Percentiles rank a stretch among this genome's conserved stretches.
Evolutionary conservation across 1,140 invertebrate genomes (phyloP).

Genomic region (Acromyrmex echinatior): DNA sequence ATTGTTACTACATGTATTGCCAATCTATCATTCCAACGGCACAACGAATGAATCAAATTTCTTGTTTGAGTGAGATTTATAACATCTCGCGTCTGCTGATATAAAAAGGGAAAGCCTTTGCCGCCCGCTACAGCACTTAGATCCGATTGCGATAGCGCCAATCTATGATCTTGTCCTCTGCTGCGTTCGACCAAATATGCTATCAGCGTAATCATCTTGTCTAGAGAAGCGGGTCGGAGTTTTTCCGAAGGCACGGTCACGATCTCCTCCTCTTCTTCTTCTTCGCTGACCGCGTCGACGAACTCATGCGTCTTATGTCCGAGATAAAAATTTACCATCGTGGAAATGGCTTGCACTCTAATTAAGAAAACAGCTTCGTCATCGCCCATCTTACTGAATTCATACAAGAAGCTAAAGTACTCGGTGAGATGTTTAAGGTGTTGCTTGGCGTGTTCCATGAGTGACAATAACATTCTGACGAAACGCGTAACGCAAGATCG

Average conservation of each 20-base stretch:
- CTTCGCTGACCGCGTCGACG: slow-evolving; percentile 91
- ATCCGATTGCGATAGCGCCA: slow-evolving; percentile 93
- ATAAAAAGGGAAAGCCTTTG: slow-evolving; percentile 97
- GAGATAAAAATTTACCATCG: slow-evolving; percentile 96
- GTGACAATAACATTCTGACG: slow-evolving; percentile 94
- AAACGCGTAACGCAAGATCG: slow-evolving; percentile 97
- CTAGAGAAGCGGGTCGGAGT: slow-evolving; percentile 95
- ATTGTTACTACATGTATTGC: slow-evolving; percentile 95
- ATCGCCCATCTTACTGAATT: slow-evolving; percentile 98
- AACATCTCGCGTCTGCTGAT: slow-evolving; percentile 97
- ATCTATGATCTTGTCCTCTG: slow-evolving; percentile 91
- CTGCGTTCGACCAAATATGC: slow-evolving; percentile 96
- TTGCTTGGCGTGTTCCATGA: slow-evolving; percentile 96
- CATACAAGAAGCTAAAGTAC: slow-evolving; percentile 96
- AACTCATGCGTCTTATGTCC: slow-evolving; percentile 91
- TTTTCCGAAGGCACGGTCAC: slow-evolving; percentile 91
- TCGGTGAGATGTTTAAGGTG: slow-evolving; percentile 96
- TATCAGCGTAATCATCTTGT: slow-evolving; percentile 97
- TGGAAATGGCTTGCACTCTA: slow-evolving; percentile 94
- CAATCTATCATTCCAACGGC: slow-evolving; percentile 95
- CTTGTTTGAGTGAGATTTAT: slow-evolving; percentile 97
- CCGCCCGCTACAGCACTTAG: slow-evolving; percentile 94
- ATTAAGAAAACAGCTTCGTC: slow-evolving; percentile 96
- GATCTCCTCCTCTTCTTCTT: slow-evolving; percentile 94
- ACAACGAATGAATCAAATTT: slow-evolving; percentile 96